These are phyloP conservation scores for Procambarus virginalis DNA, from an alignment of 1,140 invertebrate species.

Conservation along the genomic window DNA sequence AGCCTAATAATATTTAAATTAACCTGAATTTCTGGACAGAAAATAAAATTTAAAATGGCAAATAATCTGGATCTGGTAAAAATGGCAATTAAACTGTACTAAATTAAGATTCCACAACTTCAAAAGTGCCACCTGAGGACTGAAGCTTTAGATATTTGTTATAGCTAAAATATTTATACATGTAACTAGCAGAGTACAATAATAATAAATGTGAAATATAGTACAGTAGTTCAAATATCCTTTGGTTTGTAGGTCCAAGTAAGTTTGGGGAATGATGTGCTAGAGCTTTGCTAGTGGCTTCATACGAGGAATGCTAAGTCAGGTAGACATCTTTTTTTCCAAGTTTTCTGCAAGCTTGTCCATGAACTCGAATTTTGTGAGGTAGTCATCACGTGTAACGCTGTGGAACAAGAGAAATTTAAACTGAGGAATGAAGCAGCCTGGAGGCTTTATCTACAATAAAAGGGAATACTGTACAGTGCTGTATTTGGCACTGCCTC, in stretches of 20 bases:
- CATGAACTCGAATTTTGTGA: slow-evolving; percentile 98
- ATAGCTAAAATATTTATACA: neutral
- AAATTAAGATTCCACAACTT: neutral
- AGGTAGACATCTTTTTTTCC: slow-evolving; percentile 79
- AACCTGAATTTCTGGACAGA: too few relatives aligned
- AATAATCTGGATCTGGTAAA: too few relatives aligned
- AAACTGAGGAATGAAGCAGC: too few relatives aligned
- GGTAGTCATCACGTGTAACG: slow-evolving; percentile 89
- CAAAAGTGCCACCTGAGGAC: neutral
- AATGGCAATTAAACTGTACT: too few relatives aligned
- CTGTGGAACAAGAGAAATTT: slow-evolving; percentile 73
- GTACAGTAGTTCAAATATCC: neutral
- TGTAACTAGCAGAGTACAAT: too few relatives aligned
- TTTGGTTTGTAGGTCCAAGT: neutral
- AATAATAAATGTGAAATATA: neutral
- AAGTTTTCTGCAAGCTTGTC: slow-evolving; percentile 96
- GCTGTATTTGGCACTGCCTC: too few relatives aligned
- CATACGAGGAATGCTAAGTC: slow-evolving; percentile 14
- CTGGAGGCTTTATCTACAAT: too few relatives aligned
- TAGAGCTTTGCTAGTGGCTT: slow-evolving; percentile 21
- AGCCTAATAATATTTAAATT: too few relatives aligned
- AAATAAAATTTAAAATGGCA: too few relatives aligned
- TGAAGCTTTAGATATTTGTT: neutral
- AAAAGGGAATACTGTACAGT: too few relatives aligned
- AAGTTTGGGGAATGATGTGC: slow-evolving; percentile 6